Conservation (phyloP, 2,113 vertebrate genomes). For the Microtus richardsoni region DNA sequence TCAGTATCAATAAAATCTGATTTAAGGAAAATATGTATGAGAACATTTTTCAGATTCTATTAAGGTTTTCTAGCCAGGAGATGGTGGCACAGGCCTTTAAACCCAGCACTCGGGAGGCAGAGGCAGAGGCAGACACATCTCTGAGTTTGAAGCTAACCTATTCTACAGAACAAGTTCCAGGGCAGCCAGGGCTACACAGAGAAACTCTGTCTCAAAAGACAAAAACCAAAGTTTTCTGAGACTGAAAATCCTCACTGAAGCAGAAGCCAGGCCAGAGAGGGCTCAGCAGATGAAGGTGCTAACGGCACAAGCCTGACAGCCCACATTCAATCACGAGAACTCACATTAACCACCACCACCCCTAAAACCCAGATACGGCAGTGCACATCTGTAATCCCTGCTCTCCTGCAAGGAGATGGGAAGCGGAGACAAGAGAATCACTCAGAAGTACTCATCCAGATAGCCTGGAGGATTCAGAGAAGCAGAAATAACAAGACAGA, state of each 20-base stretch:
- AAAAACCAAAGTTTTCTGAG: not conserved
- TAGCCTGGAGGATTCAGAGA: not conserved
- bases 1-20: not conserved
- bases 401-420: not conserved
- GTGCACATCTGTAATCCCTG: too few species aligned
- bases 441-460: not conserved
- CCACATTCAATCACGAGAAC: not conserved
- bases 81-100: not conserved
- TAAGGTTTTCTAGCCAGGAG: not conserved
- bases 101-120: not conserved
- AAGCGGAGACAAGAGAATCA: not conserved
- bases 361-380: too few species aligned
- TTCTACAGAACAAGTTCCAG: not conserved
- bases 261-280: not conserved
- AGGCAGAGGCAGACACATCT: not conserved
- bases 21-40: not conserved
- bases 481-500: too few species aligned
- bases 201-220: not conserved
- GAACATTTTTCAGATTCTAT: conserved; percentile 16
- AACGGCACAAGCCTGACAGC: not conserved
- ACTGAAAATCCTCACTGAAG: not conserved
- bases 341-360: not conserved
- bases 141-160: not conserved
- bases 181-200: not conserved
- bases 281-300: not conserved